Evolutionary conservation across 2,113 vertebrate species (phyloP).

Genomic region (Antigone vipio): DNA sequence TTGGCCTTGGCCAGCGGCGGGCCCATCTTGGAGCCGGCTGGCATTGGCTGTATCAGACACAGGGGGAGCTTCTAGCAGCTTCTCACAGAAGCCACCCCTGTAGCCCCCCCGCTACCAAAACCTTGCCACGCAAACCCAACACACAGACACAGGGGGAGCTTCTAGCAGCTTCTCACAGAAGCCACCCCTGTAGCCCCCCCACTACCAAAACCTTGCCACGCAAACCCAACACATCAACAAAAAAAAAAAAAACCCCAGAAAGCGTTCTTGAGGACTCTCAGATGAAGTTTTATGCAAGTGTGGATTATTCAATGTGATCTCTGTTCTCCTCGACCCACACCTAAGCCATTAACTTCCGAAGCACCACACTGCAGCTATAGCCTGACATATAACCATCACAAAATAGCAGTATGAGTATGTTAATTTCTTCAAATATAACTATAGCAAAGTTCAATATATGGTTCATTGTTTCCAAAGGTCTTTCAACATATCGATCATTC

Average conservation of each 20-base stretch:
- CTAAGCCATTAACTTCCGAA: not conserved
- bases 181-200: too few relatives aligned
- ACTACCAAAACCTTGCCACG: too few relatives aligned
- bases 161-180: too few relatives aligned
- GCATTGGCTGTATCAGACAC: too few relatives aligned
- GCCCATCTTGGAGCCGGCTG: too few relatives aligned
- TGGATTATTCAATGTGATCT: not conserved
- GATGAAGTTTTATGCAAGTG: not conserved
- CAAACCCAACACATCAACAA: too few relatives aligned
- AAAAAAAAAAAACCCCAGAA: not conserved
- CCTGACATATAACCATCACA: not conserved
- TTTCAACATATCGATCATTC: not conserved
- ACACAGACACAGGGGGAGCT: too few relatives aligned
- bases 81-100: too few relatives aligned
- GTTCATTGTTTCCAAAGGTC: not conserved
- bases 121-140: too few relatives aligned
- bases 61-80: too few relatives aligned
- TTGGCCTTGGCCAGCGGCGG: too few relatives aligned
- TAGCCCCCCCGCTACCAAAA: too few relatives aligned
- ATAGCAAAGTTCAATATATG: not conserved
- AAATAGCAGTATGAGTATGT: not conserved
- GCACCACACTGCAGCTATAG: not conserved
- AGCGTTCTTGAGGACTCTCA: not conserved
- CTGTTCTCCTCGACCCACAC: not conserved
- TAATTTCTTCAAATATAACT: not conserved